Percentiles rank a stretch among this genome's conserved stretches.
Evolutionary conservation across 2,888 invertebrate species (phyloP).

Genomic region (Eristalis pertinax): DNA sequence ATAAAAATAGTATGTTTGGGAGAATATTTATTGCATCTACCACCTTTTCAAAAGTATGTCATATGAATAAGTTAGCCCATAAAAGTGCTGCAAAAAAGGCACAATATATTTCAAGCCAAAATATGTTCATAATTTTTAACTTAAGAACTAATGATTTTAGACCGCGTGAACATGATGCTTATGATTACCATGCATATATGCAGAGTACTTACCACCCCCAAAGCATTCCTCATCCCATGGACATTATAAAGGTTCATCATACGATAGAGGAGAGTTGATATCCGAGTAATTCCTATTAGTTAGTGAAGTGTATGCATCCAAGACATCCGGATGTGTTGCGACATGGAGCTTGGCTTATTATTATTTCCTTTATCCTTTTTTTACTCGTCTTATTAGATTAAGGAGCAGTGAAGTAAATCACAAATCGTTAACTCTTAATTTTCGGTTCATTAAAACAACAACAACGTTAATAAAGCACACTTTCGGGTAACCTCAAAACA

Average conservation of each 20-base stretch:
- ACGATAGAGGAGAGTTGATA: constrained; percentile 79
- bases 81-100: too few species aligned
- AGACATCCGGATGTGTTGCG: too few species aligned
- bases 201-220: constrained; percentile 78
- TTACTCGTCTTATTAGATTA: background rate
- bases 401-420: constrained; percentile 20
- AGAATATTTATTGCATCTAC: too few species aligned
- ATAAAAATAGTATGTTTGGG: too few species aligned
- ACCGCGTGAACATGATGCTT: constrained; percentile 79
- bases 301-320: background rate
- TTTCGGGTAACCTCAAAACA: constrained; percentile 35
- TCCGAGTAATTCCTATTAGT: constrained; percentile 76
- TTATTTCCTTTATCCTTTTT: background rate
- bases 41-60: too few species aligned
- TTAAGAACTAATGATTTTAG: constrained; percentile 66
- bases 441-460: constrained; percentile 18
- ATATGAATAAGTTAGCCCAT: too few species aligned
- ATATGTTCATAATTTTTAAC: too few species aligned
- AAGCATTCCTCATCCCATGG: constrained; percentile 79
- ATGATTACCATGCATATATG: constrained; percentile 80
- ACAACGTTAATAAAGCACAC: constrained; percentile 2
- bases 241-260: constrained; percentile 79
- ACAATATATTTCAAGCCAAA: too few species aligned
- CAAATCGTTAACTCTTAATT: constrained; percentile 27
- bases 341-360: background rate